phyloP scores from a whole-genome alignment of 2,113 vertebrate genomes.

The Anoplopoma fimbria region DNA sequence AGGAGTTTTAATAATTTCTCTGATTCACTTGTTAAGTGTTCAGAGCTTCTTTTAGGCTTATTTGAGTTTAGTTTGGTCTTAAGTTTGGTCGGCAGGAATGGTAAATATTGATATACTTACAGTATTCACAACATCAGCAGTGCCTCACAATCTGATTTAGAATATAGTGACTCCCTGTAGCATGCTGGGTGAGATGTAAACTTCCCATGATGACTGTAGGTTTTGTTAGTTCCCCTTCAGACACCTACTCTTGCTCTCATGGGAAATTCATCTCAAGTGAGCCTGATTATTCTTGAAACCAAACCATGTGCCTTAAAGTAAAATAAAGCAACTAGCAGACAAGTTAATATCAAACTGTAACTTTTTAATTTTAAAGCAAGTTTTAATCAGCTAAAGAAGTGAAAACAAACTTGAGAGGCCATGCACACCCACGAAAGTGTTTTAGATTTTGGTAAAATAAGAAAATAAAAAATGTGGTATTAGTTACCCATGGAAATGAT shows the following conservation, averaged over 20 bases:
- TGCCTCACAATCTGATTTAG: rapidly evolving
- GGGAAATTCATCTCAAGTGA: not conserved
- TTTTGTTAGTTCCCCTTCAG: not conserved
- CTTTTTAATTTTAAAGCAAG: not conserved
- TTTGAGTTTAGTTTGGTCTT: not conserved
- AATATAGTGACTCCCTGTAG: not conserved
- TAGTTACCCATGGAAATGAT: too few relatives aligned
- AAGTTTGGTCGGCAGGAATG: not conserved
- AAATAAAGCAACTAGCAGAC: not conserved
- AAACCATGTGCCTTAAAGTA: not conserved
- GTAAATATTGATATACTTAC: not conserved
- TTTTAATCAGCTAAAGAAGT: not conserved
- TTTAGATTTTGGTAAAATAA: not conserved
- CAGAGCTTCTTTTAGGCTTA: not conserved
- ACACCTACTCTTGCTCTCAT: not conserved
- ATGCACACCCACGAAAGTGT: not conserved
- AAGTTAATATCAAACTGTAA: not conserved
- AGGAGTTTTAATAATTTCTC: not conserved
- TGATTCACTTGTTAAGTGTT: not conserved
- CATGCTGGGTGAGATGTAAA: not conserved
- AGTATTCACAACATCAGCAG: not conserved
- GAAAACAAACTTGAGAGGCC: not conserved
- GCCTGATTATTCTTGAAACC: not conserved
- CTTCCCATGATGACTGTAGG: not conserved
- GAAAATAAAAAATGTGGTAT: too few relatives aligned